These are phyloP conservation scores for Ladona fulva DNA, from an alignment of 1,140 invertebrate species.

Conservation along the genomic window DNA sequence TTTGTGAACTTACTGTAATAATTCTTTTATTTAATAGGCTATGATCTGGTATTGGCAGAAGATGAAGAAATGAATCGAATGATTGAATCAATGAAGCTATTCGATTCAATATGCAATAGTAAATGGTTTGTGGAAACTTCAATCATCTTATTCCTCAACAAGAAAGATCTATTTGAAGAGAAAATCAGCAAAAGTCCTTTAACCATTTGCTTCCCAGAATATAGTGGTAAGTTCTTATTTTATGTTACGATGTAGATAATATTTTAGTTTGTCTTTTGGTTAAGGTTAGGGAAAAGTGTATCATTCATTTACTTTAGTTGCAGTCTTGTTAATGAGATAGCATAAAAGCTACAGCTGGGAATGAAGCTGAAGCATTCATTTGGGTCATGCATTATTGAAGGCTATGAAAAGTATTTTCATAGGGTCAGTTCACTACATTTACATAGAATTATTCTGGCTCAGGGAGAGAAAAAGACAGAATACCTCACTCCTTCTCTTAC, in stretches of 20 bases:
- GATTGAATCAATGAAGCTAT: conserved; percentile 91
- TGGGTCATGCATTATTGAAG: too few relatives aligned
- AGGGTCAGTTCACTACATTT: too few relatives aligned
- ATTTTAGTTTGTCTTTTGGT: too few relatives aligned
- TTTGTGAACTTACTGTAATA: not conserved
- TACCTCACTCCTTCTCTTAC: too few relatives aligned
- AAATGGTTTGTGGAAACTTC: conserved; percentile 97
- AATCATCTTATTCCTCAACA: conserved; percentile 93
- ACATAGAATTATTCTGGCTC: too few relatives aligned
- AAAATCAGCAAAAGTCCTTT: conserved; percentile 85
- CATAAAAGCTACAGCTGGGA: too few relatives aligned
- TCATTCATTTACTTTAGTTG: too few relatives aligned
- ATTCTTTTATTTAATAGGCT: conserved; percentile 44
- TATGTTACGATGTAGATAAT: not conserved
- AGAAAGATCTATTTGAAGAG: conserved; percentile 93
- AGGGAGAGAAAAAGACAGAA: too few relatives aligned
- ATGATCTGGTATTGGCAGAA: conserved; percentile 60
- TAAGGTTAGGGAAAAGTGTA: too few relatives aligned
- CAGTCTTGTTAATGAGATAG: too few relatives aligned
- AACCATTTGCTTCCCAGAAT: conserved; percentile 91
- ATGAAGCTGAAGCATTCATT: too few relatives aligned
- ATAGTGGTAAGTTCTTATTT: conserved; percentile 53
- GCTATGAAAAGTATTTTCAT: too few relatives aligned
- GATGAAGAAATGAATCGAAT: conserved; percentile 69
- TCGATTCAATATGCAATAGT: conserved; percentile 95